Evolutionary conservation across 2,797 vertebrate species (phyloP).

Genomic region (Heteromormyrus szaboi): DNA sequence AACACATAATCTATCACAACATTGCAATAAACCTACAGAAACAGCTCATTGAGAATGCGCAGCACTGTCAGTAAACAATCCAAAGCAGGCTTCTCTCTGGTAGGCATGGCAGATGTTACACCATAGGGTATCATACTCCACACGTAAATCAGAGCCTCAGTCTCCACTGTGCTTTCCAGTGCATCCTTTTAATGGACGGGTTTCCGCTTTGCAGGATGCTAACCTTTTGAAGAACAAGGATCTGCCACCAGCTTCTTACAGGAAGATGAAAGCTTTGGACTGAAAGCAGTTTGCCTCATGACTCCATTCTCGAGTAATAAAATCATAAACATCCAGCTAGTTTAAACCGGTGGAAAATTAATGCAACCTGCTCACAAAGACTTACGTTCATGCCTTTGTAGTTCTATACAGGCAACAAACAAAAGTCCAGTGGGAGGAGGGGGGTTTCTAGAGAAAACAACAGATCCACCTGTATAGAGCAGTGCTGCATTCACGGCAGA

Average conservation of each 20-base stretch:
- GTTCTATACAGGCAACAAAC: background rate
- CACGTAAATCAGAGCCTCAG: background rate
- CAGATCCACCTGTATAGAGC: background rate
- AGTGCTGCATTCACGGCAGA: background rate
- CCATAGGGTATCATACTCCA: background rate
- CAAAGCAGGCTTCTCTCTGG: background rate
- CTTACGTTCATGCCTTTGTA: background rate
- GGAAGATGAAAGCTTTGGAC: background rate
- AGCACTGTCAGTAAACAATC: background rate
- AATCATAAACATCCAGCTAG: background rate
- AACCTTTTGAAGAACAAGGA: background rate
- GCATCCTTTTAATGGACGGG: background rate
- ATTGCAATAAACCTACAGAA: background rate
- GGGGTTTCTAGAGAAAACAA: background rate
- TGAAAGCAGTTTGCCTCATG: background rate
- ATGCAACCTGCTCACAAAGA: background rate
- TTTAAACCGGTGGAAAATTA: background rate
- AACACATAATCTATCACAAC: background rate
- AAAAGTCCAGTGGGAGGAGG: background rate
- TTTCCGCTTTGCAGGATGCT: background rate
- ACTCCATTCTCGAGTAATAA: background rate
- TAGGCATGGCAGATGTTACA: slow-evolving; percentile 2
- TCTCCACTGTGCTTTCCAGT: background rate
- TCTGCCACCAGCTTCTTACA: background rate
- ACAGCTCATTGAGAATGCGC: background rate